Conservation (phyloP, 2,888 invertebrate genomes). For the Spilosoma lubricipeda region DNA sequence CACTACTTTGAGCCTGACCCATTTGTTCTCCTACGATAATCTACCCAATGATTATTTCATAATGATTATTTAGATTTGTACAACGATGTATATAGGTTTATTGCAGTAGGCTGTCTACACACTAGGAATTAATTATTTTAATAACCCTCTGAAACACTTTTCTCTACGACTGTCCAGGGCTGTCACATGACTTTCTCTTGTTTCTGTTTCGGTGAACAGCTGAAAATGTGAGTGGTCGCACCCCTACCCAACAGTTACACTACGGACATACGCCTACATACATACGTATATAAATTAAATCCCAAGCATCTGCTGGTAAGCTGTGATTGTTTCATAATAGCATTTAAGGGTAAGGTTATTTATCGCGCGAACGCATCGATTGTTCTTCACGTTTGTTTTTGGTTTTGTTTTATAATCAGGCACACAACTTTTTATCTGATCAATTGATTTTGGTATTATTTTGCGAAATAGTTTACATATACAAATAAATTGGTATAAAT, state of each 20-base stretch:
- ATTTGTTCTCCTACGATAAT: no score
- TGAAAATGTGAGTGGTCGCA: constrained; percentile 75
- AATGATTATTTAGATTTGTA: no score
- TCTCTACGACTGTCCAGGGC: constrained; percentile 52
- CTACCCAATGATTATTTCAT: no score
- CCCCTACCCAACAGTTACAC: constrained; percentile 45
- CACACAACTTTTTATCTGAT: no score
- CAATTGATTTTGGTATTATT: no score
- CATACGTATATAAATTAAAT: constrained; percentile 31
- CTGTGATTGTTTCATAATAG: constrained; percentile 27
- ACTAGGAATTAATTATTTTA: not conserved
- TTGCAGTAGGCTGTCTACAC: not conserved
- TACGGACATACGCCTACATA: constrained; percentile 26
- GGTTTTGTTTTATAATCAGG: no score
- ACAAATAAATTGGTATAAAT: no score
- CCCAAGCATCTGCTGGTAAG: constrained; percentile 33
- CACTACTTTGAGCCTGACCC: not conserved
- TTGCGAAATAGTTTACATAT: not conserved
- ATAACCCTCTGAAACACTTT: constrained; percentile 34
- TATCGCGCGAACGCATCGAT: not conserved
- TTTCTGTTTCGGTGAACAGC: constrained; percentile 74
- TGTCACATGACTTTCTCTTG: constrained; percentile 68
- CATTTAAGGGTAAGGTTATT: constrained; percentile 3
- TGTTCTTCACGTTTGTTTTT: not conserved
- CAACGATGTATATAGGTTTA: not conserved